phyloP scores from a whole-genome alignment of 2,797 vertebrate species.

The Myotis findleyi region DNA sequence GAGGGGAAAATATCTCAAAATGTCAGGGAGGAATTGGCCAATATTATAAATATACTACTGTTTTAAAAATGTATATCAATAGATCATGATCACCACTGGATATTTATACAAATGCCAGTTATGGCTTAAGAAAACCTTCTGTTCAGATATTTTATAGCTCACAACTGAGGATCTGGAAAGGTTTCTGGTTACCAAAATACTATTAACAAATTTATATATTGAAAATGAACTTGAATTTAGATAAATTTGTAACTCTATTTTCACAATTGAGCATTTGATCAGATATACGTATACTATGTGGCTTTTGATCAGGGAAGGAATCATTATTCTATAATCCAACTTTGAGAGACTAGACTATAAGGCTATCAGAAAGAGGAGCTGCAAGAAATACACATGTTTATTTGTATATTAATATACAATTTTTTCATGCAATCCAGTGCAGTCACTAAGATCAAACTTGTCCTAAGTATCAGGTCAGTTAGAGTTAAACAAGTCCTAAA shows the following conservation, averaged over 20 bases:
- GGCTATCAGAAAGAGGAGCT: neutral
- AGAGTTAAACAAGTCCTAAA: neutral
- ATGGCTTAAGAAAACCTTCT: slow-evolving; percentile 58
- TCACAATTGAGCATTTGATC: neutral
- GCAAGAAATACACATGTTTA: neutral
- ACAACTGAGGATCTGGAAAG: slow-evolving; percentile 46
- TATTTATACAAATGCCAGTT: slow-evolving; percentile 67
- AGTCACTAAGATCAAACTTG: neutral
- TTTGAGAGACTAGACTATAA: slow-evolving; percentile 23
- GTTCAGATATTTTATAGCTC: neutral
- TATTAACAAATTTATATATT: neutral
- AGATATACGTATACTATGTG: neutral
- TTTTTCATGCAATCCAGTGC: neutral
- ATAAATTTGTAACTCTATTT: neutral
- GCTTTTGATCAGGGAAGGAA: slow-evolving; percentile 24
- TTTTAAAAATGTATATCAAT: slow-evolving; percentile 67
- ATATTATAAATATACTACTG: slow-evolving; percentile 63
- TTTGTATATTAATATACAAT: neutral
- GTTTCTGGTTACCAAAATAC: slow-evolving; percentile 28
- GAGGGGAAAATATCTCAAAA: slow-evolving; percentile 33
- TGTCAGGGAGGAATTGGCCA: slow-evolving; percentile 48
- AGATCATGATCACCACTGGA: slow-evolving; percentile 47
- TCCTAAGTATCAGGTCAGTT: neutral
- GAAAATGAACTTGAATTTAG: slow-evolving; percentile 49
- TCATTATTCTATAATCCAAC: neutral